Evolutionary conservation across 2,113 vertebrate genomes (phyloP).

Genomic region (Spilogale gracilis): DNA sequence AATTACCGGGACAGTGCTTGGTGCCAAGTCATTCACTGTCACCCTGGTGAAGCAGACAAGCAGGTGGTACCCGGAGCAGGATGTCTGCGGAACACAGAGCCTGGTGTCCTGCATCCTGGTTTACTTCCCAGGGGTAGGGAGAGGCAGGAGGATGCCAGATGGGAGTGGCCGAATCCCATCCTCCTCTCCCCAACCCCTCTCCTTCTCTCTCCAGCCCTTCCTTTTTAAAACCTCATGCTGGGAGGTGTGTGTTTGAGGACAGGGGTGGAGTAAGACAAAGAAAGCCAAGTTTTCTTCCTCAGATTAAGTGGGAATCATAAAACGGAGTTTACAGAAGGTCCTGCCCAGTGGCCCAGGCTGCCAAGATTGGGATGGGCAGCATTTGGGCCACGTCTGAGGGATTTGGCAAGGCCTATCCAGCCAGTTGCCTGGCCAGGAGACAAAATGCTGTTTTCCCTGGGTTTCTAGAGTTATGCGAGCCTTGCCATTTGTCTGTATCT

Average conservation of each 20-base stretch:
- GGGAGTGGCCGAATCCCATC: neutral
- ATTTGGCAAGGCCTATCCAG: constrained; percentile 11
- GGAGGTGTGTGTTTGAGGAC: constrained; percentile 45
- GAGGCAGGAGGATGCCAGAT: neutral
- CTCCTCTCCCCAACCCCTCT: neutral
- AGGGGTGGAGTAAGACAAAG: constrained; percentile 58
- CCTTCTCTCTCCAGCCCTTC: neutral
- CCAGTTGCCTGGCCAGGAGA: neutral
- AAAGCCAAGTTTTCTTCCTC: constrained; percentile 65
- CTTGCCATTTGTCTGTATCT: neutral
- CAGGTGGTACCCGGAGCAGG: neutral
- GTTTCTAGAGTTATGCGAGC: neutral
- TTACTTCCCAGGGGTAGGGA: neutral
- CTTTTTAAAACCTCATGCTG: neutral
- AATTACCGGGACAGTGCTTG: neutral
- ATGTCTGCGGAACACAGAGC: neutral
- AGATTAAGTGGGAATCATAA: constrained; percentile 65
- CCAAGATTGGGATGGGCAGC: constrained; percentile 2
- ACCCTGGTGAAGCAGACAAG: neutral
- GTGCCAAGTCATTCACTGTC: neutral
- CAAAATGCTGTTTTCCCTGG: neutral
- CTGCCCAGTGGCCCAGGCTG: neutral
- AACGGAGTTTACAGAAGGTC: constrained; percentile 36
- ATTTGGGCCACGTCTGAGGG: neutral
- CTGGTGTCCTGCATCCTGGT: neutral